Base-by-base conservation (phyloP, 2,888 invertebrate species). In the Heliothis peltigera region DNA sequence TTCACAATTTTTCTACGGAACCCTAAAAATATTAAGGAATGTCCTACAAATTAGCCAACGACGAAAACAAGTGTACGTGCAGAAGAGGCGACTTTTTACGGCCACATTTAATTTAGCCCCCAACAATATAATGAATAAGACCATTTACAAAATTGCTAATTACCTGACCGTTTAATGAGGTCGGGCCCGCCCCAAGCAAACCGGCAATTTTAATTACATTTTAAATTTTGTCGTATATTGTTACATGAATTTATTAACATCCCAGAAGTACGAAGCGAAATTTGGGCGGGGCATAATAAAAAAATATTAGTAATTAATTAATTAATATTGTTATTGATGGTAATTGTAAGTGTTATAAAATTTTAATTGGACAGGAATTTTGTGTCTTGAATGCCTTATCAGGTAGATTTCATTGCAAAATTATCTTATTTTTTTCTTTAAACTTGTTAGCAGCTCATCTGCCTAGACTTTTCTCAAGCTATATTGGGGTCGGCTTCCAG, bases 91-190 rank as follows among this genome's bases (percentile, higher is more conserved):
- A 77, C 75, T 77, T 76, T 77, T 79, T 78, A 75, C 72, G 70
- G 65, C 58, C 69, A 71, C 66, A 70, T 77, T 85, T 86, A 89
- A 88, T 87, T 87, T 84, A 77, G 82, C 84, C 82, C 72, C 81
- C 77, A 77, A 82, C 81, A 88, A 90, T 88, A 90, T 91, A 93
- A 92, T 92, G 90, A 92, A 92, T 87, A 89, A 87, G 87, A 82
- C 87, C 87, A 89, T 91, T 92, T 87, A 91, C 89, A 84, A 91
- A 93, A 93, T 92, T 92, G 91, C 90, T 94, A 93, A 93, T 93
- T 93, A 92, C 90, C 88, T 89, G 89, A 85, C 89, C 88, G 83
- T 89, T 91, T 91, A 92, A 93, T 92, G 90, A 93, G 91, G 91
- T 87, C 87, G 81, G 78, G 84, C 81, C 84, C 82, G 85, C 86